A percentile compares a stretch with the other conserved stretches of the same genome.
These are phyloP conservation scores for Plemyria rubiginata DNA, from an alignment of 2,888 invertebrate genomes.

Conservation along the genomic window DNA sequence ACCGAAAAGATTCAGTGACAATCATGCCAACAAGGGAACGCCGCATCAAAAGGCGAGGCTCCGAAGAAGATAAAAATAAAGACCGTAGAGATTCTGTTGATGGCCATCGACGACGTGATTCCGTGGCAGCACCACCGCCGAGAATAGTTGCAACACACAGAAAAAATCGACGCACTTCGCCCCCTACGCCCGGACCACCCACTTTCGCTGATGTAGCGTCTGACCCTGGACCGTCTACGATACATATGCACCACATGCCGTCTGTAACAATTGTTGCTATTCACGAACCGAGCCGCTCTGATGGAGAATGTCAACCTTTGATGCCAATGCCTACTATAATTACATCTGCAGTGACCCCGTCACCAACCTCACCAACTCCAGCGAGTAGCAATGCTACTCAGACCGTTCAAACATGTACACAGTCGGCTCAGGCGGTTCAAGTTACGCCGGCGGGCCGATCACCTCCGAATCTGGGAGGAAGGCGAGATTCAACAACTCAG, in stretches of 20 bases:
- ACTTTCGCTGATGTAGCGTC: slow-evolving; percentile 86
- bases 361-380: slow-evolving; percentile 90
- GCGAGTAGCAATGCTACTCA: slow-evolving; percentile 61
- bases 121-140: slow-evolving; percentile 85
- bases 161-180: slow-evolving; percentile 76
- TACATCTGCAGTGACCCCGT: slow-evolving; percentile 93
- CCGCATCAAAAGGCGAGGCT: slow-evolving; percentile 85
- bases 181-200: slow-evolving; percentile 73
- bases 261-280: slow-evolving; percentile 77
- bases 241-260: slow-evolving; percentile 66
- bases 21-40: slow-evolving; percentile 74
- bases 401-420: slow-evolving; percentile 58
- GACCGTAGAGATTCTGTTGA: slow-evolving; percentile 88
- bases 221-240: slow-evolving; percentile 86
- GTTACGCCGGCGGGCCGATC: slow-evolving; percentile 68
- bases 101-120: slow-evolving; percentile 89
- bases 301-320: slow-evolving; percentile 86
- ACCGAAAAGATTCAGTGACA: slow-evolving; percentile 87
- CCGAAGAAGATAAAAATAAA: slow-evolving; percentile 82
- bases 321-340: slow-evolving; percentile 90
- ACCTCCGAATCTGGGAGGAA: slow-evolving; percentile 81
- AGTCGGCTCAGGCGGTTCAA: slow-evolving; percentile 59
- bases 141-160: slow-evolving; percentile 87
- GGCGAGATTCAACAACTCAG: slow-evolving; percentile 94
- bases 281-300: slow-evolving; percentile 83